Evolutionary conservation across 2,113 vertebrate genomes (phyloP), one percentile per base, ranked within the genome.

Genomic region (Megalops atlanticus): DNA sequence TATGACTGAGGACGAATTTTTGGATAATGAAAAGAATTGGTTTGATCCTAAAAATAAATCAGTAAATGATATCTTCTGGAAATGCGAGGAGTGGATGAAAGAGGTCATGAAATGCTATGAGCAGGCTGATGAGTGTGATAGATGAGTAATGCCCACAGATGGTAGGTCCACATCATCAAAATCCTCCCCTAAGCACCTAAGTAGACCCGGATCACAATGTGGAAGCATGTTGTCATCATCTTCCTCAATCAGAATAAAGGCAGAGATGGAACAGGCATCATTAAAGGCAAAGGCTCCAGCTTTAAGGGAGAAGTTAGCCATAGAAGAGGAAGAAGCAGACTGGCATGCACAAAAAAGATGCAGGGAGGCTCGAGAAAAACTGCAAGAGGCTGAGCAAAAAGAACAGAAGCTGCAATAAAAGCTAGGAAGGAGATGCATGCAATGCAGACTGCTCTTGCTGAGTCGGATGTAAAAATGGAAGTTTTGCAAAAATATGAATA

Each of bases 71-170:
- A 77, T 78, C 68, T 82, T 78, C 69, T 82, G 76, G 81, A 82
- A 78, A 73, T 86, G 79, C 75, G 83, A 86, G 27, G 39, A 71
- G 38, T 86, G 85, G 84, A 87, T 85, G 81, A 85, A 86, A 47
- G 81, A 87, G 0, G 79, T 84, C 2, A 15, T 82, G 75, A 80
- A 74, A 41, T 41, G 54, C 1, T 8, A 35, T 68, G 83, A 82
- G 58, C 43, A 80, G 38, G 33, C 72, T 70, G 78, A 69, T 54
- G 36, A 79, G 36, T 76, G 35, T 24, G 58, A 78, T 0, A 69
- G 15, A 77, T 45, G 45, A 7, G 2, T 41, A 52, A 68, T 3
- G 39, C 21, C 18, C 58, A 68, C 58, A 68, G 58, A 68, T 68
- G 21, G 58, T 68, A 68, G 78, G 74, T 85, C 82, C 4, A 27